Percentiles rank a stretch among this genome's conserved stretches.
Conservation (phyloP, 92 coral and sea anemone species). For the Scolanthus callimorphus region DNA sequence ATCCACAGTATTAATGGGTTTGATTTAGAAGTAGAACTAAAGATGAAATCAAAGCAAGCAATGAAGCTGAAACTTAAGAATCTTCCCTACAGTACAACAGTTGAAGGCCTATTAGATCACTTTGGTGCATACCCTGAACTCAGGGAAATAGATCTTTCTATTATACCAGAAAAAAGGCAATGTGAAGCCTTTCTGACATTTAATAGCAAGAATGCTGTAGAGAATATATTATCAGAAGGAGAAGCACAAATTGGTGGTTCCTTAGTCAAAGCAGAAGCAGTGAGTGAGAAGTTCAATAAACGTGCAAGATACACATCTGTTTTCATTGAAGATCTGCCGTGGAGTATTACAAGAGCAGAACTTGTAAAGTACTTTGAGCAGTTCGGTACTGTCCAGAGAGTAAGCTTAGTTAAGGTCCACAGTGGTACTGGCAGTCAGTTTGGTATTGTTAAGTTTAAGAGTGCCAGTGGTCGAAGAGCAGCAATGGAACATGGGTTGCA, state of each 20-base stretch:
- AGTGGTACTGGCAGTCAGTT: background rate
- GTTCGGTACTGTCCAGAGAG: background rate
- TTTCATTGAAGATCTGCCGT: constrained; percentile 1
- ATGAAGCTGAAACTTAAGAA: background rate
- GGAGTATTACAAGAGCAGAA: background rate
- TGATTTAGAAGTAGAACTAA: background rate
- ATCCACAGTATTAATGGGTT: background rate
- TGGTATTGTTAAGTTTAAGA: constrained; percentile 2
- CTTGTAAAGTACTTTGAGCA: background rate
- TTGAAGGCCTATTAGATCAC: background rate
- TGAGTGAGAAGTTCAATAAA: background rate
- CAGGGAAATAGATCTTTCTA: background rate
- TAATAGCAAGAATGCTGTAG: background rate
- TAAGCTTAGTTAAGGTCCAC: background rate
- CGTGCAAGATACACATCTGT: background rate
- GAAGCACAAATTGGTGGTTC: background rate
- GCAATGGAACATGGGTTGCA: background rate
- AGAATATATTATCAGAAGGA: background rate
- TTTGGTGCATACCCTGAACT: background rate
- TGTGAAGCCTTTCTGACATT: background rate
- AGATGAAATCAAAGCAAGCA: constrained; percentile 1
- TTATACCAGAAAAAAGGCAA: background rate
- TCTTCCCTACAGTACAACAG: background rate
- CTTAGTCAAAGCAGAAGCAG: background rate
- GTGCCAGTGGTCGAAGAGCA: background rate